Base-by-base conservation (phyloP, 2,113 vertebrate species). In the Hippopotamus amphibius region DNA sequence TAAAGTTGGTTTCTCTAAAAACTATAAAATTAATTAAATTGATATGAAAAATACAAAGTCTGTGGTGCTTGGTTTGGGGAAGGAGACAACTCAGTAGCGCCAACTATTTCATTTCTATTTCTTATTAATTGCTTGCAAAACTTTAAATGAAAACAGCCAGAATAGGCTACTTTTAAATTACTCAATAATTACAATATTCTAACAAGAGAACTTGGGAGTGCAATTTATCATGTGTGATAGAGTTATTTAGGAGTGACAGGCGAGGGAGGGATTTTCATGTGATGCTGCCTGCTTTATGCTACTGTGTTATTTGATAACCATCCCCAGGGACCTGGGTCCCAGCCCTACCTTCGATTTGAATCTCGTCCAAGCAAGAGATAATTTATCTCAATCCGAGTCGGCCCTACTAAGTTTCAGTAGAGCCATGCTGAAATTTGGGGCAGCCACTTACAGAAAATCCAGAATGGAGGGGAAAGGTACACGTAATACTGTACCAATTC, bases 321-420 rank as follows among this genome's bases (percentile, higher is more conserved):
- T 22, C n/a, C 43, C 69, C 63, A 43, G 61, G 14, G 63, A 82
- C 50, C 76, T 28, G 17, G 46, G 10, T 37, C 71, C 46, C 76
- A 53, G 63, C 14, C 14, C 26, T 30, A 17, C 48, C 85, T 93
- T 77, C 22, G 0, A 63, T 24, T 33, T 72, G 69, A 83, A 53
- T 81, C 63, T 89, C 84, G 69, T n/a, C 57, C 63, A 93, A 53
- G 88, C 79, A 53, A 91, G 80, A 89, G 80, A 53, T 87, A 83
- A 90, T 90, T 94, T 30, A 92, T 90, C 71, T 97, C 93, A 57
- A 77, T 61, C 85, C 81, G 84, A 59, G 65, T 72, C 88, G 81
- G 85, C 13, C 93, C 84, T 81, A 77, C 90, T 93, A 93, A 96
- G 57, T 63, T 89, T 80, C 69, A 71, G 65, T 9, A 48, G 30